Evolutionary conservation across 2,888 invertebrate species (phyloP), one percentile per base, ranked within the genome.

Genomic region (Idaea dimidiata): DNA sequence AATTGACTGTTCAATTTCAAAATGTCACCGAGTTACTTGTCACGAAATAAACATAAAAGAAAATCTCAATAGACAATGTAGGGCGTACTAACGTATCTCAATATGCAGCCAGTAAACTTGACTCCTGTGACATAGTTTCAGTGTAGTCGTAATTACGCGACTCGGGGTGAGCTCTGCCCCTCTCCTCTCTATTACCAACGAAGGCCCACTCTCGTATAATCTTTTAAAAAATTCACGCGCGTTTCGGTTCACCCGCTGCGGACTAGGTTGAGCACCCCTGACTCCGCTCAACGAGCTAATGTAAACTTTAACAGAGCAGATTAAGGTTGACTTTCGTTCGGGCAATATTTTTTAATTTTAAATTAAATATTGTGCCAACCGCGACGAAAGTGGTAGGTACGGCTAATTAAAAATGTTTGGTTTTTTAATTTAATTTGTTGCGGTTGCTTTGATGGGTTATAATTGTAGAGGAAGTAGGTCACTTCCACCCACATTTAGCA

Each of bases 211-310:
- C 82, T 76, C 80, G 84, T 88, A 89, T 88, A 88, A 88, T 88
- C 86, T 85, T 83, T 88, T 89, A 83, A 87, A 89, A 88, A 87
- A 90, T 90, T 89, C 85, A 88, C 75, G 77, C 80, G 77, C 80
- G 80, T 74, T 76, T 76, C 78, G 76, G 73, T 70, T 74, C 75
- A 74, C 75, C 75, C 77, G 72, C 69, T 68, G 65, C 71, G 61
- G 69, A 66, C 68, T 57, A 71, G 72, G 79, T 82, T 79, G 78
- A 77, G 76, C 72, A 74, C 79, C 76, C 75, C 80, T 80, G 76
- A 54, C 61, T 71, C 64, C 60, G 7, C 7, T 43, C 8, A 8
- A 0, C 72, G 65, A 53, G 17, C 69, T 53, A 81, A 75, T 73
- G 63, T 72, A 6, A 66, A 66, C 73, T 62, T 78, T 77, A 32